Evolutionary conservation across 2,113 vertebrate genomes (phyloP), one percentile per base, ranked within the genome.

Genomic region (Tretioscincus oriximinensis): DNA sequence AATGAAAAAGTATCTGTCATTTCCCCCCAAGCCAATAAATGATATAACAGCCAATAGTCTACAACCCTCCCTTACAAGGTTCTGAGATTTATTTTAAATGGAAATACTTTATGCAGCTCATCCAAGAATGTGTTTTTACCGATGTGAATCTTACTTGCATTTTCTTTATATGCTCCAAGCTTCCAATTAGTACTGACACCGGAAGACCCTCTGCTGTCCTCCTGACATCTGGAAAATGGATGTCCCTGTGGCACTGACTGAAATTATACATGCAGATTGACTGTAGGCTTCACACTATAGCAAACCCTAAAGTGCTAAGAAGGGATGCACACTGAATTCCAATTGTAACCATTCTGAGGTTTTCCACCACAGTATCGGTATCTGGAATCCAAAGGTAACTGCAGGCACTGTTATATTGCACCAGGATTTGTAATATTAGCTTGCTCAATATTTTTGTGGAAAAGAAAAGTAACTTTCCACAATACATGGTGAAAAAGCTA

Each of bases 181-280:
- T 69, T 69, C 65, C 73, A 81, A 75, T 67, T 75, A 58, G 10
- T 35, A 68, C 22, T 61, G 72, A 75, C 80, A 75, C 47, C 18
- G 20, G 26, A 68, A 35, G 26, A 76, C 54, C 49, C 29, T 69
- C 80, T 28, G 49, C 63, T 81, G 63, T 58, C 71, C 79, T 29
- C 71, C 20, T 74, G 63, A 67, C 71, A 81, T 81, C 71, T 54
- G 22, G 61, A 81, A 81, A 81, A 81, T 58, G 47, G 73, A 69
- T 75, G 65, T 60, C 64, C 64, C 73, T 61, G 26, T 61, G 73
- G 51, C 61, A 81, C 72, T 69, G 64, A 76, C 51, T 76, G 73
- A 76, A 81, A 76, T 61, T 76, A 74, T 26, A 18, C 64, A 69
- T 81, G 73, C 49, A 76, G 80, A 81, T 68, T 76, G 51, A 61